Conservation (phyloP, 2,888 invertebrate species). For the Dendrolimus pini region DNA sequence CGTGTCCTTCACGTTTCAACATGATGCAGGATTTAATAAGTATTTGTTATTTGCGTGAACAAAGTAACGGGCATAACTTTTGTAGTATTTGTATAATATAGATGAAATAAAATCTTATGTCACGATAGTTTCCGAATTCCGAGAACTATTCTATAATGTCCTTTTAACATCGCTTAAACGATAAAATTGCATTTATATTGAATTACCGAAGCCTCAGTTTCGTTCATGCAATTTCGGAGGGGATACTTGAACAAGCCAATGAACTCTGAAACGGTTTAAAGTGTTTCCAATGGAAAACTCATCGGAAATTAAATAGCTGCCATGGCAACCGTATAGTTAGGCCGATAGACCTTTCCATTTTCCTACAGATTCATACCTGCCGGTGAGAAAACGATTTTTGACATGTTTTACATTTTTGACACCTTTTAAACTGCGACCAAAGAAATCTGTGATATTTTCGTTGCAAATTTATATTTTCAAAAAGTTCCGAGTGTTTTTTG, state of each 20-base stretch:
- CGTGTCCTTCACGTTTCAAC: no score
- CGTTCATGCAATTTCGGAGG: background rate
- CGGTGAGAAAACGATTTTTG: conserved; percentile 2
- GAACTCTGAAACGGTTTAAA: background rate
- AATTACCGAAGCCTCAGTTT: background rate
- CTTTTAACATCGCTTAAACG: no score
- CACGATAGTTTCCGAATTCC: no score
- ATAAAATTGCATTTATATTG: background rate
- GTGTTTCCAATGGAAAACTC: background rate
- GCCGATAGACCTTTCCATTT: conserved; percentile 59
- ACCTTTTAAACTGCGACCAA: conserved; percentile 28
- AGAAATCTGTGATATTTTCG: conserved; percentile 35
- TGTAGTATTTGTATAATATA: no score
- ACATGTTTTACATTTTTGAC: conserved; percentile 18
- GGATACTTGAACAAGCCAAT: background rate
- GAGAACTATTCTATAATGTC: no score
- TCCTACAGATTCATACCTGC: conserved; percentile 28
- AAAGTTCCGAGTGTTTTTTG: conserved; percentile 13
- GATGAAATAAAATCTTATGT: no score
- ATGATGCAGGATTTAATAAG: no score
- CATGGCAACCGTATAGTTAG: conserved; percentile 52
- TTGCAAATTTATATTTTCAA: conserved; percentile 21
- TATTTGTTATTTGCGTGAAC: no score
- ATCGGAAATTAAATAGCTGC: conserved; percentile 27
- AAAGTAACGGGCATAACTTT: no score